Evolutionary conservation across 2,797 vertebrate species (phyloP), one percentile per base, ranked within the genome.

Genomic region (Hyperoplus immaculatus): DNA sequence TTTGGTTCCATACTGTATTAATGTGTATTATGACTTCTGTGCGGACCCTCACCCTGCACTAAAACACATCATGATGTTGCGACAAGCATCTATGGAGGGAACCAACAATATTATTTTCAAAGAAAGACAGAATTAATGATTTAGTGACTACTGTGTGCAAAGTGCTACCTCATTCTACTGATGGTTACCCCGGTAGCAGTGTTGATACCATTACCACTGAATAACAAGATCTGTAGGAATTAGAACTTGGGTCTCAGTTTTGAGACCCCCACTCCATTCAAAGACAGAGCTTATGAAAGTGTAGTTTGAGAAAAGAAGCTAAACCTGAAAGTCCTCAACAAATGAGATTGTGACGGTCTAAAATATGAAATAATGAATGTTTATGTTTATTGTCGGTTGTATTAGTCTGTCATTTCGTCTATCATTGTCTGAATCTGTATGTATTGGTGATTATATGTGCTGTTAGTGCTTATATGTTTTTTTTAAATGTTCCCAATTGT

Each of bases 101-200:
- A 45, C 51, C 63, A 68, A 64, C 51, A 54, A 45, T 57, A 62
- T 46, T 43, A 45, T 55, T 29, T 57, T n/a, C 47, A 67, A 77
- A 14, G 13, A 59, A 63, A 58, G n/a, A 2, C 15, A 49, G 41
- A 58, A 76, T 77, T n/a, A 72, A 69, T 72, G 57, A 69, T 72
- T 78, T 39, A 69, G n/a, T n/a, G 13, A 36, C 64, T 53, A 36
- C 50, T 53, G 5, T 45, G 38, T 65, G 54, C 69, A 78, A 53
- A 46, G 77, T 38, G 14, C 21, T 46, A 36, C 64, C 38, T 53
- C 41, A 39, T 71, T 63, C 41, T 75, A 58, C 36, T 60, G 58
- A 58, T 71, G 7, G 55, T 68, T 18, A 63, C 42, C 18, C 46
- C 15, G 45, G 62, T 6, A 7, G 65, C 38, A 41, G 36, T 66